Conservation (phyloP, 2,888 invertebrate species). For the Apotomis betuletana region DNA sequence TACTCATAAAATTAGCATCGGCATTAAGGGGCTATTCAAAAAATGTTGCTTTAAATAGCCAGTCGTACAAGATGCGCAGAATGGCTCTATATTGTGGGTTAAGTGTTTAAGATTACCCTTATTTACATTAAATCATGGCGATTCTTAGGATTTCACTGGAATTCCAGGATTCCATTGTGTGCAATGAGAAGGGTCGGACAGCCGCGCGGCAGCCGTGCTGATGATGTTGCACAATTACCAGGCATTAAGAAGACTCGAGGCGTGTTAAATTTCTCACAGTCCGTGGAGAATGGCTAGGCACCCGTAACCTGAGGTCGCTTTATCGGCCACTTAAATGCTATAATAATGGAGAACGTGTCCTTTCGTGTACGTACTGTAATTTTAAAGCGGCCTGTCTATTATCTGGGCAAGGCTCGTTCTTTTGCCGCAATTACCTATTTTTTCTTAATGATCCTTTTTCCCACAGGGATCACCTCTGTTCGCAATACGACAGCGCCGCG, state of each 20-base stretch:
- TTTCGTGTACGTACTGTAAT: slow-evolving; percentile 59
- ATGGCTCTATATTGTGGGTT: slow-evolving; percentile 29
- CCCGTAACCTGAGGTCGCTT: slow-evolving; percentile 64
- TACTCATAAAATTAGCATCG: slow-evolving; percentile 28
- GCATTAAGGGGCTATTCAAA: slow-evolving; percentile 17
- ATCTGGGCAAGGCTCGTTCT: slow-evolving; percentile 45
- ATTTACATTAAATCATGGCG: slow-evolving; percentile 50
- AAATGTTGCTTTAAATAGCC: slow-evolving; percentile 28
- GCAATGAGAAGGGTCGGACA: slow-evolving; percentile 52
- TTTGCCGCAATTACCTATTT: slow-evolving; percentile 46
- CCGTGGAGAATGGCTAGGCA: slow-evolving; percentile 64
- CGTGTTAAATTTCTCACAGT: slow-evolving; percentile 75
- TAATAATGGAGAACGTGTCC: slow-evolving; percentile 68
- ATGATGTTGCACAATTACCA: slow-evolving; percentile 68
- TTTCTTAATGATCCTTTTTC: slow-evolving; percentile 46
- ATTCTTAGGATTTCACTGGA: slow-evolving; percentile 43
- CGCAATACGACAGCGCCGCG: slow-evolving; percentile 89
- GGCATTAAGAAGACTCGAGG: slow-evolving; percentile 69
- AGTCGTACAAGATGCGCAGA: slow-evolving; percentile 14
- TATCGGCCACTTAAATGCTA: slow-evolving; percentile 67
- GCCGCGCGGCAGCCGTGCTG: slow-evolving; percentile 46
- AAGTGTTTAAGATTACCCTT: slow-evolving; percentile 42
- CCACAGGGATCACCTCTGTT: slow-evolving; percentile 89
- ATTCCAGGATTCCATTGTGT: slow-evolving; percentile 42
- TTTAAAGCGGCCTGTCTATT: slow-evolving; percentile 52